Base-by-base conservation (phyloP, 2,797 vertebrate genomes). In the Erpetoichthys calabaricus region DNA sequence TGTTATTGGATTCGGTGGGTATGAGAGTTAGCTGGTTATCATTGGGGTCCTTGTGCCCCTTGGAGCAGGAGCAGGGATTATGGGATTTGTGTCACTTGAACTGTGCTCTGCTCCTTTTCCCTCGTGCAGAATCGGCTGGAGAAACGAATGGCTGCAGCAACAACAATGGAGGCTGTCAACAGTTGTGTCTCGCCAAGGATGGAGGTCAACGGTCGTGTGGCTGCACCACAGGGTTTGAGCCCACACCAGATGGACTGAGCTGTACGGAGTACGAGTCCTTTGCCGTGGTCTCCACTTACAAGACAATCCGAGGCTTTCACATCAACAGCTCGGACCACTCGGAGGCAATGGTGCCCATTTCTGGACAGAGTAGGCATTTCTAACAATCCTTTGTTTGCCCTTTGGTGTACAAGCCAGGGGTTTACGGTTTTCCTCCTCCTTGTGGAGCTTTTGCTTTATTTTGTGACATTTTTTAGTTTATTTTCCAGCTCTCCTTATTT, bases 281-380 rank as follows among this genome's bases (percentile, higher is more conserved):
- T 1, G 81, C 82, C 10, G 43, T 85, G 9, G 67, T 82, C 62
- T 75, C 82, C 53, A 75, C 70, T 8, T 43, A 61, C 10, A 66
- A 57, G 9, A 64, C 64, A 55, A 81, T 85, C 56, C 75, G 81
- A 41, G 83, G 83, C 58, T 83, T 84, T 70, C 80, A 84, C 62
- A 74, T 85, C 59, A 83, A 85, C 68, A 84, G 82, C 69, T 77
- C 81, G 0, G 82, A 84, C 65, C 83, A 85, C 63, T 83, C 82
- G 3, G 83, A 84, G 55, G 83, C 83, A 3, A 84, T 85, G 82
- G 77, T 77, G 56, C 83, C 83, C 47, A 62, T 83, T 3, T 64
- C 66, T 44, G 75, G 78, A 55, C 41, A 42, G 73, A 3, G 83
- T 85, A 74, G 8, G 81, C 77, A 56, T 9, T 9, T 10, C 25